Evolutionary conservation across 2,797 vertebrate species (phyloP), one percentile per base, ranked within the genome.

Genomic region (Danio albolineatus): DNA sequence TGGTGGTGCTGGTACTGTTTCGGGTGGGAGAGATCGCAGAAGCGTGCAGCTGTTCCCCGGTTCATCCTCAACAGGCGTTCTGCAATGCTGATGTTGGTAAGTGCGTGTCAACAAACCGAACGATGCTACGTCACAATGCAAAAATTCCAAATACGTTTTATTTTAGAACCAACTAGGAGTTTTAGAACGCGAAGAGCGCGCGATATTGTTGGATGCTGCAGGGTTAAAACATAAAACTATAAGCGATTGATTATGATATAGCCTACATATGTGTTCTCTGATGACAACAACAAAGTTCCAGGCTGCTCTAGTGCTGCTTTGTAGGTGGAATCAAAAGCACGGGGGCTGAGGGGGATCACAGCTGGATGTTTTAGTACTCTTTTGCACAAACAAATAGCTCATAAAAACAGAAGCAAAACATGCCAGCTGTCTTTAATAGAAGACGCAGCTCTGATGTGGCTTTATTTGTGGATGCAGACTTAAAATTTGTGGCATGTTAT

Each of bases 21-120:
- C 92, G 95, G 87, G 91, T 93, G 91, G 93, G 93, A 83, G 94
- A 96, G 89, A 91, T 93, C 53, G 90, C 93, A 86, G 95, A 96
- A 79, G 96, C 96, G 79, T 98, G 97, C 94, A 98, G 97, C 93
- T 98, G 97, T 90, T 97, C 97, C 65, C 96, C 97, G 65, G 95
- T 97, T 19, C 97, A 98, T 86, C 97, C 97, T 91, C 97, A 98
- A 92, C 96, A 98, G 96, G 97, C 96, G 84, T 97, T 98, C 94
- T 98, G 97, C 95, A 97, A 97, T 91, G 95, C 97, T 48, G 97
- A 98, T 80, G 90, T 98, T 89, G 96, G 97, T 98, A 93, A 98
- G 97, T 91, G 74, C 66, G 83, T 71, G 67, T 53, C 66, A 53
- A 61, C 66, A 60, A 41, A 62, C 13, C 14, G 38, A 69, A 70